Evolutionary conservation across 2,888 invertebrate genomes (phyloP).

Genomic region (Maniola hyperantus): DNA sequence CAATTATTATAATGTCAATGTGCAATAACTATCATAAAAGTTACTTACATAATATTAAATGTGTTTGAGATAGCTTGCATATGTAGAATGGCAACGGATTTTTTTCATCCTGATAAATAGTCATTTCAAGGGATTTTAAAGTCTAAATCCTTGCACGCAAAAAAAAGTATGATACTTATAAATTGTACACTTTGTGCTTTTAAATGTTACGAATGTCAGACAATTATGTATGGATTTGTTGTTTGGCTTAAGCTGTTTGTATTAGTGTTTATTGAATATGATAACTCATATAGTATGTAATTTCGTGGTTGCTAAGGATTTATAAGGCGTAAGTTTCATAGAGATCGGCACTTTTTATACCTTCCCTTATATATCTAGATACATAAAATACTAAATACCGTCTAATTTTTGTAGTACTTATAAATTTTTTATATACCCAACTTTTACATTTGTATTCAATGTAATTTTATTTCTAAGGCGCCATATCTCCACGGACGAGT

Average conservation of each 20-base stretch:
- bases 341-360: constrained; percentile 17
- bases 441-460: background rate
- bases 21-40: no score
- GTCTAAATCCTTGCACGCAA: constrained; percentile 1
- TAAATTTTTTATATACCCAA: background rate
- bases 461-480: background rate
- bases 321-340: constrained; percentile 7
- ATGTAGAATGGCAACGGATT: no score
- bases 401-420: background rate
- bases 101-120: no score
- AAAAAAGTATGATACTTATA: constrained; percentile 11
- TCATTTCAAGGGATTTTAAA: no score
- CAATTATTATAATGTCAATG: no score
- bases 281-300: constrained; percentile 29
- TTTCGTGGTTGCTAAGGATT: constrained; percentile 3
- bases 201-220: constrained; percentile 64
- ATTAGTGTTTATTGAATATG: constrained; percentile 33
- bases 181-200: constrained; percentile 47
- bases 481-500: no score
- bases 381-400: background rate
- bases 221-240: constrained; percentile 53
- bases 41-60: no score
- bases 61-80: no score
- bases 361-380: constrained; percentile 3
- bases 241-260: constrained; percentile 40